Evolutionary conservation across 1,140 invertebrate genomes (phyloP), one percentile per base, ranked within the genome.

Genomic region (Euschistus heros): DNA sequence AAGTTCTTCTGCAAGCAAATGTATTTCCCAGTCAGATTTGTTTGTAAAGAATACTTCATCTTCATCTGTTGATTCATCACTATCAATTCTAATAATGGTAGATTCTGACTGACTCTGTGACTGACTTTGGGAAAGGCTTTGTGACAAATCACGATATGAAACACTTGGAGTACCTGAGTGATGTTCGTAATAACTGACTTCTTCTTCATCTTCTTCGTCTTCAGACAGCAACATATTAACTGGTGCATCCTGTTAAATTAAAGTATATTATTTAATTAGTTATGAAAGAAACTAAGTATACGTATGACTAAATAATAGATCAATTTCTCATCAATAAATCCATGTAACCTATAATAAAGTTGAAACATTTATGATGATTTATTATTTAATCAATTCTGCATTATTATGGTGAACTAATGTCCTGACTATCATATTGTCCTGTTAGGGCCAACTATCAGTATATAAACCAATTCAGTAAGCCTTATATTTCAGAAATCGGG

Each of bases 1-100:
- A 0, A 67, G 27, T 27, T 67, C 66, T 26, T 67, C 59, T 6
- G 66, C 63, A 1, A 67, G 55, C 46, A 67, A 27, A 17, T 62
- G 63, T 6, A 64, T 24, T 37, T 64, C 63, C 66, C 62, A 65
- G 54, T 57, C 54, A 26, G 18, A 26, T 2, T 64, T 18, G 18
- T 64, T 59, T n/a, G 54, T 15, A 30, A 44, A 67, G 18, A 42
- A 42, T 18, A 27, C 30, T 7, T 67, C 63, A 26, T 64, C 54
- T 37, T 27, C 22, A 20, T 63, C 54, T 20, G 15, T 42, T 18
- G 54, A 52, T 6, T 44, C 18, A 17, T 59, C 59, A 18, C n/a
- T 26, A 1, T 52, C 64, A 33, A 14, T 33, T 14, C 5, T 27
- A 15, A 27, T 30, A 8, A 30, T 26, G 3, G 42, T 18, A 14